Evolutionary conservation across 2,113 vertebrate species (phyloP).

Genomic region (Microcebus lehilahytsara): DNA sequence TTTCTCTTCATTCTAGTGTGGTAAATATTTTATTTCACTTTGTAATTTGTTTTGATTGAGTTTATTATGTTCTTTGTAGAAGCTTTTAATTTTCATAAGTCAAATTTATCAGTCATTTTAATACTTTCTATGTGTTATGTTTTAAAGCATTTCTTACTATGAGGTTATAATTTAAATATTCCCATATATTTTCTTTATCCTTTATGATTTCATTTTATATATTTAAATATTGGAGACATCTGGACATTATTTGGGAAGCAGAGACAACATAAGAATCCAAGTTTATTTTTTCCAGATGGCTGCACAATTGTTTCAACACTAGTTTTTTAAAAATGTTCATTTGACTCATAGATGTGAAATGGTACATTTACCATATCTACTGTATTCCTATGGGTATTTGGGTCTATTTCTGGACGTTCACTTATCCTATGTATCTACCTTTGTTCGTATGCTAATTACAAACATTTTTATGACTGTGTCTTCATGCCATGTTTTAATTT

Average conservation of each 20-base stretch:
- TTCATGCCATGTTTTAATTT: neutral
- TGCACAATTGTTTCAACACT: neutral
- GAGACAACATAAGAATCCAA: neutral
- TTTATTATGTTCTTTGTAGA: neutral
- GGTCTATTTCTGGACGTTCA: neutral
- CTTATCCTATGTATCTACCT: neutral
- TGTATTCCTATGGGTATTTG: neutral
- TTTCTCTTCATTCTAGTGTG: neutral
- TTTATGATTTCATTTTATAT: constrained; percentile 15
- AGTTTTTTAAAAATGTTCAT: neutral
- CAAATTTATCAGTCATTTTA: neutral
- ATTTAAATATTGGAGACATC: neutral
- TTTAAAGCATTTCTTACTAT: neutral
- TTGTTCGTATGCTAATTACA: neutral
- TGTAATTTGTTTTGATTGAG: neutral
- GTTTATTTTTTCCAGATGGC: neutral
- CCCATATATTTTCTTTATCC: neutral
- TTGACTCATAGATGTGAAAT: neutral
- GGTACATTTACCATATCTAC: neutral
- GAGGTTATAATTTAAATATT: neutral
- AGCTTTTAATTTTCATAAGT: neutral
- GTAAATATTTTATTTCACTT: neutral
- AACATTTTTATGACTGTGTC: neutral
- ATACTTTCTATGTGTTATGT: neutral
- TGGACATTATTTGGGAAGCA: neutral